Conservation (phyloP, 2,888 invertebrate species). For the Orgyia antiqua region DNA sequence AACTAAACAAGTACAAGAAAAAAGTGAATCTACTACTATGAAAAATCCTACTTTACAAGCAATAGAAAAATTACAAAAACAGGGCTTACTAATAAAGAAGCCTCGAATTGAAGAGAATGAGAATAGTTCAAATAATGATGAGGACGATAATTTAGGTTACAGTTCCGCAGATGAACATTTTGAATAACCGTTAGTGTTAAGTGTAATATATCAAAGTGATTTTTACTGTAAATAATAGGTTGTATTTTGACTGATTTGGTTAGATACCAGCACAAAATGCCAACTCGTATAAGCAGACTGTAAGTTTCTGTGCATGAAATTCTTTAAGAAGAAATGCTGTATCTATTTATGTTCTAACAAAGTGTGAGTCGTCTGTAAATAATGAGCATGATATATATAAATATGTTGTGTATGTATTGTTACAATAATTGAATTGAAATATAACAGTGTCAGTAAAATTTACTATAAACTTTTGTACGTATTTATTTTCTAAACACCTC, state of each 20-base stretch:
- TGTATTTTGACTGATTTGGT: slow-evolving; percentile 20
- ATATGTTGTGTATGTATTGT: slow-evolving; percentile 5
- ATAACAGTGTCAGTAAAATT: too few species aligned
- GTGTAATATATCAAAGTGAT: slow-evolving; percentile 17
- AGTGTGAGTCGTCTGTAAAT: slow-evolving; percentile 21
- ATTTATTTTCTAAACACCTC: too few species aligned
- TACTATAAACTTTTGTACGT: too few species aligned
- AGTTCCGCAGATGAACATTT: slow-evolving; percentile 32
- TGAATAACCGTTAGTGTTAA: slow-evolving; percentile 16
- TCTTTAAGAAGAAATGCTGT: too few species aligned
- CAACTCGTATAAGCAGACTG: slow-evolving; percentile 14
- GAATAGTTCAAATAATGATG: slow-evolving; percentile 36
- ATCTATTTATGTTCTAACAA: slow-evolving; percentile 7
- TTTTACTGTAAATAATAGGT: too few species aligned
- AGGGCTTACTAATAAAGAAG: slow-evolving; percentile 64
- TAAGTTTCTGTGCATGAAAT: slow-evolving; percentile 12
- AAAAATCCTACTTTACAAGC: slow-evolving; percentile 58
- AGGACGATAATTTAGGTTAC: slow-evolving; percentile 34
- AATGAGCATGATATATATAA: slow-evolving; percentile 17
- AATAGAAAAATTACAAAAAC: slow-evolving; percentile 64
- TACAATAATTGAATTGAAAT: too few species aligned
- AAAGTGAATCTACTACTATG: slow-evolving; percentile 41
- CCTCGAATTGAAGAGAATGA: slow-evolving; percentile 51
- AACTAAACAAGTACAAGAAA: slow-evolving; percentile 55
- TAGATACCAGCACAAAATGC: slow-evolving; percentile 9